Base-by-base conservation (phyloP, 2,797 vertebrate species). In the Gymnodraco acuticeps region DNA sequence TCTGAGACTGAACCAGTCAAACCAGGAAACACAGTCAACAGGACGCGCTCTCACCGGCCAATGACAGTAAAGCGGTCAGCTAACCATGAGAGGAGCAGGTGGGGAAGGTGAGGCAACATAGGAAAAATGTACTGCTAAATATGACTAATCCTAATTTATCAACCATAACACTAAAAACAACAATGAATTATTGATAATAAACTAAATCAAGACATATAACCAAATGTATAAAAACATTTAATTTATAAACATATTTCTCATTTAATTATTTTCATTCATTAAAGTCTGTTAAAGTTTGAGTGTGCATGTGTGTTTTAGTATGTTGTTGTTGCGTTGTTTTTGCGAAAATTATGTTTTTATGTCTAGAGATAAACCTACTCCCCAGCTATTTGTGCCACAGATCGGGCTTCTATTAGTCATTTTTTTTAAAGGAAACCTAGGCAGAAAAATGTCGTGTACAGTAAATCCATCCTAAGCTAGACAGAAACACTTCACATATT, bases 1-100 rank as follows among this genome's bases (percentile, higher is more conserved):
- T 73, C 56, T 78, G 84, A 89, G 70, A 78, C 56, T 80, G 78
- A 81, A 61, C 62, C 64, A 87, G 77, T 89, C 86, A 90, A 85
- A 92, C 85, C 83, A 88, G 84, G 87, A 89, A 87, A 86, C 70
- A 84, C 76, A 85, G 88, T 75, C 87, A 74, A 76, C 90, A 82
- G 91, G 88, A 86, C 89, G 81, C 80, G 93, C 85, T 89, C 95
- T 95, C 96, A 96, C 95, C 95, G 95, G 95, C 97, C 96, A 97
- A 93, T 98, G 97, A 98, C 95, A 97, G 92, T 96, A 96, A 96
- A 96, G 96, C 93, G 94, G 93, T 95, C 96, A 96, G 95, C 96
- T 97, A 93, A 96, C 96, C 96, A 94, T 97, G 96, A 96, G 86
- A 75, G 77, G 84, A 90, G 77, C 83, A 87, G 72, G 85, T 55